Percentiles rank a stretch among this genome's conserved stretches.
Evolutionary conservation across 2,888 invertebrate species (phyloP).

Genomic region (Andrena bicolor): DNA sequence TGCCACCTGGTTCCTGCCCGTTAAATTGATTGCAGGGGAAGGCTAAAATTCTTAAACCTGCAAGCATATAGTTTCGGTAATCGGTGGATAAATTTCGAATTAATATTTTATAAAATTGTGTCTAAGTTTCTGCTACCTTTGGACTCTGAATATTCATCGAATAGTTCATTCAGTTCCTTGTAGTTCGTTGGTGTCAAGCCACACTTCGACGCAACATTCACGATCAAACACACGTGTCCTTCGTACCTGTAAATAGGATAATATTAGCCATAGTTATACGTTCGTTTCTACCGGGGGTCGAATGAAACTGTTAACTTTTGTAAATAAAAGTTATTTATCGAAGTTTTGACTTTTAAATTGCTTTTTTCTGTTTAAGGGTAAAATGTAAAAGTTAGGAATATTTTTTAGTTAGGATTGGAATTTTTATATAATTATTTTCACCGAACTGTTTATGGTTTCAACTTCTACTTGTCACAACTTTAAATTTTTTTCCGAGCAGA

Average conservation of each 20-base stretch:
- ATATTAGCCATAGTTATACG: background rate
- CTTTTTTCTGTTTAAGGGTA: too few species aligned
- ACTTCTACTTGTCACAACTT: too few species aligned
- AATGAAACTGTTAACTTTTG: too few species aligned
- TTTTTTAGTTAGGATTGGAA: too few species aligned
- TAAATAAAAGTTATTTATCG: too few species aligned
- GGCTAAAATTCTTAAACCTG: slow-evolving; percentile 91
- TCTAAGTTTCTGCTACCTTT: slow-evolving; percentile 83
- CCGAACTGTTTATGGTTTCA: too few species aligned
- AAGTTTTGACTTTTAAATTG: too few species aligned
- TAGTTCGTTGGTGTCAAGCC: slow-evolving; percentile 94
- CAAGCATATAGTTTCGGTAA: background rate
- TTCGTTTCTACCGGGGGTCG: background rate
- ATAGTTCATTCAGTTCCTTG: slow-evolving; percentile 92
- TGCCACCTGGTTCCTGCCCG: slow-evolving; percentile 89
- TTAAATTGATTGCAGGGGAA: slow-evolving; percentile 96
- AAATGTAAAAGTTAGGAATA: too few species aligned
- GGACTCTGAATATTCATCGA: slow-evolving; percentile 90
- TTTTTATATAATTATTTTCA: too few species aligned
- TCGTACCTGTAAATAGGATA: slow-evolving; percentile 86
- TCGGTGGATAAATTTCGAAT: background rate
- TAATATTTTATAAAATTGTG: background rate
- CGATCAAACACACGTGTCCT: slow-evolving; percentile 93
- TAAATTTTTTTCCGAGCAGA: too few species aligned
- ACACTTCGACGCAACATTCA: slow-evolving; percentile 96